Evolutionary conservation across 2,113 vertebrate genomes (phyloP).

Genomic region (Neogale vison): DNA sequence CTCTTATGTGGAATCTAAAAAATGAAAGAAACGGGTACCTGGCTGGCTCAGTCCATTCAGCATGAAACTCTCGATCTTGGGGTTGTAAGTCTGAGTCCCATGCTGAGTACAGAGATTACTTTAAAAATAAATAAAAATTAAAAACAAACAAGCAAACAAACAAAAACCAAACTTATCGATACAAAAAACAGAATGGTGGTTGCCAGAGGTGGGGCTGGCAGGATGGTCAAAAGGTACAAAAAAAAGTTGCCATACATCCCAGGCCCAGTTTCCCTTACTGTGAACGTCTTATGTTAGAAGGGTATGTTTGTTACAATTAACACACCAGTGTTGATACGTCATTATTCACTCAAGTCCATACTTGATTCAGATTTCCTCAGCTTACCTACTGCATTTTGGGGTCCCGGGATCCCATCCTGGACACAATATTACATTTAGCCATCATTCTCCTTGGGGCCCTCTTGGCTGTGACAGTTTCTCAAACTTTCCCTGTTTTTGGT

Average conservation of each 20-base stretch:
- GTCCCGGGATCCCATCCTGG: neutral
- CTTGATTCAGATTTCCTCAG: neutral
- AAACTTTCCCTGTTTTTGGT: neutral
- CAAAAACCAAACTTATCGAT: neutral
- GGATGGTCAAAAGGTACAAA: neutral
- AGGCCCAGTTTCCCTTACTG: neutral
- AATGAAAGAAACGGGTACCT: neutral
- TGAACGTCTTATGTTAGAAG: neutral
- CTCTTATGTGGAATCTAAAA: neutral
- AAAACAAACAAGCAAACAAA: neutral
- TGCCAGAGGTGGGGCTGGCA: neutral
- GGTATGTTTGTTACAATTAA: neutral
- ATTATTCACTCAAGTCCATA: neutral
- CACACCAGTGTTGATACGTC: too few relatives aligned
- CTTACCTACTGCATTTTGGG: neutral
- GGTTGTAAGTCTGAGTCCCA: neutral
- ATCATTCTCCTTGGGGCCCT: neutral
- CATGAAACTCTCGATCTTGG: neutral
- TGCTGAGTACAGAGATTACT: neutral
- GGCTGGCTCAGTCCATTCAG: neutral
- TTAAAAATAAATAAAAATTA: neutral
- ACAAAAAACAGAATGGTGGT: neutral
- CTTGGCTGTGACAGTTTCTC: neutral
- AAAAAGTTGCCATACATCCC: neutral
- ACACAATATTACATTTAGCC: neutral